phyloP scores from a whole-genome alignment of 37 sponge, comb jelly and placozoan species.

The Beroe ovata region DNA sequence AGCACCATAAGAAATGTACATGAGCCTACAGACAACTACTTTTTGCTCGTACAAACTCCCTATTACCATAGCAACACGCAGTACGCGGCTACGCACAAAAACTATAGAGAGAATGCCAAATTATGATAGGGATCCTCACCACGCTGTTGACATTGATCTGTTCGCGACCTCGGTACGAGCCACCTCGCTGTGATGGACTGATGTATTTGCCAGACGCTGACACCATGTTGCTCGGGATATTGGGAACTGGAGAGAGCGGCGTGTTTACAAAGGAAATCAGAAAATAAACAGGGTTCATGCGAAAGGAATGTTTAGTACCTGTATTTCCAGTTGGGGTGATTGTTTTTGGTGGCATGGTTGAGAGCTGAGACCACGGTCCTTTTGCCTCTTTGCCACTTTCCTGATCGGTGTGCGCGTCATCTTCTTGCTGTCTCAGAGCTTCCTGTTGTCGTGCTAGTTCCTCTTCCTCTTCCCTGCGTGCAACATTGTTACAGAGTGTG shows the following conservation, averaged over 20 bases:
- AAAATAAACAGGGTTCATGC: conserved; percentile 1
- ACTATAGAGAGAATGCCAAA: too few species aligned
- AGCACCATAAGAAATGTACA: too few species aligned
- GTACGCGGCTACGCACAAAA: too few species aligned
- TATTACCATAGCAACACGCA: too few species aligned
- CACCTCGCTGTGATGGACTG: neutral
- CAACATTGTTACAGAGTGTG: too few species aligned
- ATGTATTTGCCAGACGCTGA: conserved; percentile 4
- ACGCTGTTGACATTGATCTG: conserved; percentile 64
- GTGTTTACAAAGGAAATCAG: neutral
- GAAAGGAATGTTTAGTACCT: too few species aligned
- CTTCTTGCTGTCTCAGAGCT: neutral
- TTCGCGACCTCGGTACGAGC: conserved; percentile 30
- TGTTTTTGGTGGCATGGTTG: conserved; percentile 11
- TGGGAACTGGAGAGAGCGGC: conserved; percentile 21
- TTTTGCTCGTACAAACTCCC: too few species aligned
- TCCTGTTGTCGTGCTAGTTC: conserved; percentile 12
- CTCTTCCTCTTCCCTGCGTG: conserved; percentile 59
- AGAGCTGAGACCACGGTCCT: conserved; percentile 48
- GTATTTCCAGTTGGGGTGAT: neutral
- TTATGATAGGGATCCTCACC: conserved; percentile 24
- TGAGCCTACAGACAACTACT: too few species aligned
- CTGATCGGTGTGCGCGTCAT: neutral
- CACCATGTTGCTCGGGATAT: neutral
- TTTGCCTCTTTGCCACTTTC: conserved; percentile 10